A percentile compares a stretch with the other conserved stretches of the same genome.
Conservation (phyloP, 1,140 invertebrate species). For the Drosophila sturtevanti region DNA sequence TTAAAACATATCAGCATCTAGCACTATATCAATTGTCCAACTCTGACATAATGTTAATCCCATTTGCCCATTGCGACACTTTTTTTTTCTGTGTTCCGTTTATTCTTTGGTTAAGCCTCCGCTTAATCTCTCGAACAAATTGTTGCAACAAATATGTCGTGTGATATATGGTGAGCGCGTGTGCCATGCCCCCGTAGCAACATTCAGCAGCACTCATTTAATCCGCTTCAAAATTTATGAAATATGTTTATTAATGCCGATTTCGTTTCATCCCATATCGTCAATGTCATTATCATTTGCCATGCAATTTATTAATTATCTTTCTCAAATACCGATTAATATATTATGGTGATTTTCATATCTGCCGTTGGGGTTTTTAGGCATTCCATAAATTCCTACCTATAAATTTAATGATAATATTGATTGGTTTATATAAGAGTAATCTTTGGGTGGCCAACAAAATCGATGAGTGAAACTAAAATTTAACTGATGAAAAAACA, state of each 20-base stretch:
- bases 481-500: background rate
- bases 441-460: background rate
- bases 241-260: constrained; percentile 4
- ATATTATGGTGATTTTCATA: constrained; percentile 12
- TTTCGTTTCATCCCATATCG: constrained; percentile 15
- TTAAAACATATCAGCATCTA: constrained; percentile 31
- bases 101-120: constrained; percentile 44
- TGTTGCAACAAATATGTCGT: constrained; percentile 49
- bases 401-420: background rate
- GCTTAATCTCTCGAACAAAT: constrained; percentile 71
- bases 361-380: background rate
- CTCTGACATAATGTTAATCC: constrained; percentile 30
- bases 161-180: constrained; percentile 61
- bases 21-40: constrained; percentile 35
- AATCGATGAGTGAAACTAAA: background rate
- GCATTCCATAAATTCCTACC: background rate
- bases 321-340: constrained; percentile 20
- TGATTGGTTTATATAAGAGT: background rate
- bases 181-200: constrained; percentile 11
- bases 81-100: constrained; percentile 5
- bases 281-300: constrained; percentile 15
- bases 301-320: constrained; percentile 49
- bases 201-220: constrained; percentile 30
- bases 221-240: constrained; percentile 24
- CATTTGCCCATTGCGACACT: constrained; percentile 22